phyloP scores from a whole-genome alignment of 1,140 invertebrate species.

The Drosophila oshimai region DNA sequence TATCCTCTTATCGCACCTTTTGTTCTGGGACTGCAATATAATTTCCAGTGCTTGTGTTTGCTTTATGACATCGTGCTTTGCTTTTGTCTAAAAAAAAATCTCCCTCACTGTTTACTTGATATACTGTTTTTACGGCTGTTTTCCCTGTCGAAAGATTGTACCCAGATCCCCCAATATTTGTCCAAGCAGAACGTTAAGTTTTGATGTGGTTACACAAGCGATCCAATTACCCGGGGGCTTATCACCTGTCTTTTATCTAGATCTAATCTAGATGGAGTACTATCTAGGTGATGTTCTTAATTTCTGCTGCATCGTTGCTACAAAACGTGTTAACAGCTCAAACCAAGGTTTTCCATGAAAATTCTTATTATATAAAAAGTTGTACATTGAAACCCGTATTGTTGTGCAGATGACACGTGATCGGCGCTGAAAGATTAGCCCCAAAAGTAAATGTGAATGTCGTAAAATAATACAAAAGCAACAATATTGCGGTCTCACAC shows the following conservation, averaged over 20 bases:
- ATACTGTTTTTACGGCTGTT: conserved; percentile 28
- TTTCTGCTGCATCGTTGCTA: not conserved
- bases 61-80: conserved; percentile 25
- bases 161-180: conserved; percentile 34
- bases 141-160: conserved; percentile 15
- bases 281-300: not conserved
- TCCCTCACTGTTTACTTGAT: not conserved
- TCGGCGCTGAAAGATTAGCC: not conserved
- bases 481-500: not conserved
- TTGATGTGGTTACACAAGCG: conserved; percentile 47
- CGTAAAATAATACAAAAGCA: not conserved
- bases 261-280: conserved; percentile 1
- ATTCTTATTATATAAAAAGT: not conserved
- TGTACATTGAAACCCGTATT: not conserved
- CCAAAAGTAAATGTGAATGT: not conserved
- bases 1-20: conserved; percentile 23
- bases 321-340: not conserved
- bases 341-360: not conserved
- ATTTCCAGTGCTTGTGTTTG: conserved; percentile 14
- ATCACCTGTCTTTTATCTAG: conserved; percentile 25
- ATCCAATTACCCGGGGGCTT: conserved; percentile 33
- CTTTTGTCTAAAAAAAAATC: conserved; percentile 29
- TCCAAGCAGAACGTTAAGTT: conserved; percentile 19
- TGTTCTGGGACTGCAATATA: conserved; percentile 9
- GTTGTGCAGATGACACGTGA: conserved; percentile 5